These are phyloP conservation scores for Perca flavescens DNA, from an alignment of 2,113 vertebrate species.

Conservation along the genomic window DNA sequence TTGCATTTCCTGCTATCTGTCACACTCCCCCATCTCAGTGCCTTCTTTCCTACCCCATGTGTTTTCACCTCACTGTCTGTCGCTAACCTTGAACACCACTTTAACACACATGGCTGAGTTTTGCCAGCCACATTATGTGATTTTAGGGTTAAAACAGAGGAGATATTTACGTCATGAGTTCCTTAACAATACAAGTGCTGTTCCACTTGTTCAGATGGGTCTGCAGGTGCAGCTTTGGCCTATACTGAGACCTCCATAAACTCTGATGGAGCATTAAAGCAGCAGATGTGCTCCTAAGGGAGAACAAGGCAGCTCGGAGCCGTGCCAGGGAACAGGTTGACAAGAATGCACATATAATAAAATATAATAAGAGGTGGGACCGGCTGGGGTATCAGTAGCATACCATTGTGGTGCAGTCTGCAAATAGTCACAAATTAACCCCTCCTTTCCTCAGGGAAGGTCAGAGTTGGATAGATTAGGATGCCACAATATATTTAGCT, in stretches of 20 bases:
- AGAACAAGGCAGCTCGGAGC: slow-evolving; percentile 48
- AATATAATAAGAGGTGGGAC: slow-evolving; percentile 20
- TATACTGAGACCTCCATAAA: slow-evolving; percentile 89
- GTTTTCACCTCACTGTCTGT: background rate
- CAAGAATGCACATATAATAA: slow-evolving; percentile 36
- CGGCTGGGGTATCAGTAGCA: background rate
- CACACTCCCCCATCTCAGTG: background rate
- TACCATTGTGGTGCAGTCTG: slow-evolving; percentile 21
- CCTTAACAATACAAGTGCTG: slow-evolving; percentile 89
- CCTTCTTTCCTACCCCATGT: background rate
- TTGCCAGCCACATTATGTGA: slow-evolving; percentile 85
- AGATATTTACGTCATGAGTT: slow-evolving; percentile 88
- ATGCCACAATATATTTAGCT: background rate
- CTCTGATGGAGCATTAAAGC: slow-evolving; percentile 84
- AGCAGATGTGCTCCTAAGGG: slow-evolving; percentile 84
- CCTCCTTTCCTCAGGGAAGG: slow-evolving; percentile 3
- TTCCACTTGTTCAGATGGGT: slow-evolving; percentile 92
- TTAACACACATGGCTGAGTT: slow-evolving; percentile 85
- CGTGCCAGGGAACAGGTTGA: slow-evolving; percentile 44
- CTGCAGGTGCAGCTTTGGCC: slow-evolving; percentile 89
- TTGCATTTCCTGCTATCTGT: background rate
- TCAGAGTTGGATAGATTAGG: background rate
- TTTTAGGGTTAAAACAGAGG: slow-evolving; percentile 85
- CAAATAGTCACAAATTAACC: slow-evolving; percentile 19
- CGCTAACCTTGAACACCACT: slow-evolving; percentile 5